Evolutionary conservation across 2,888 invertebrate genomes (phyloP), one percentile per base, ranked within the genome.

Genomic region (Aleiodes alternator): DNA sequence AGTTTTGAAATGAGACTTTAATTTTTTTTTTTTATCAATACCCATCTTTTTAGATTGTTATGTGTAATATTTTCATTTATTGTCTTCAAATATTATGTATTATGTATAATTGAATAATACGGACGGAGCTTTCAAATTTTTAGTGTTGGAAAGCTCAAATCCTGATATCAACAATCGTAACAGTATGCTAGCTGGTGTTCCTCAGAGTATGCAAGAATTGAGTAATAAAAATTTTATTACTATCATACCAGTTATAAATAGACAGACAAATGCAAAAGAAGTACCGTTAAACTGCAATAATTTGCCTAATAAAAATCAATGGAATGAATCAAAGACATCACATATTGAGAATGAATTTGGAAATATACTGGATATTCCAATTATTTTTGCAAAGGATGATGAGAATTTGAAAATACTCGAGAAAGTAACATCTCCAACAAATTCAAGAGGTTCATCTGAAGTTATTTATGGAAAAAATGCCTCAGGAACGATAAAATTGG

Each of bases 311-410:
- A 56, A 85, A 82, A 59, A 56, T 48, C 31, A 16, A 48, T 53
- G 74, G 59, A 57, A 77, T 31, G 72, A 70, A 59, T 12, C 71
- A 5, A 68, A 55, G 23, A 55, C 55, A 16, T 80, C 77, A 7
- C 82, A 85, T 31, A 77, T 87, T 16, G 85, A 88, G 29, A 87
- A 88, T n/a, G 89, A 88, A 59, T 76, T 89, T 16, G 87, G 87
- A 11, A 93, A 92, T 83, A 93, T 93, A 61, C 90, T 93, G 82
- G 93, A 93, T 83, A 91, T 93, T 84, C 93, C 93, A 0, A 93
- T 93, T 80, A 92, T 93, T 75, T 93, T 93, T 84, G 93, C 93
- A 0, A 93, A 93, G 80, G 93, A 92, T 59, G 92, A 92, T 84
- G 91, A 90, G 59, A 89, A 84, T 79, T 73, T 89, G 29, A 83